Conservation (phyloP, 2,113 vertebrate species). For the Ia io region DNA sequence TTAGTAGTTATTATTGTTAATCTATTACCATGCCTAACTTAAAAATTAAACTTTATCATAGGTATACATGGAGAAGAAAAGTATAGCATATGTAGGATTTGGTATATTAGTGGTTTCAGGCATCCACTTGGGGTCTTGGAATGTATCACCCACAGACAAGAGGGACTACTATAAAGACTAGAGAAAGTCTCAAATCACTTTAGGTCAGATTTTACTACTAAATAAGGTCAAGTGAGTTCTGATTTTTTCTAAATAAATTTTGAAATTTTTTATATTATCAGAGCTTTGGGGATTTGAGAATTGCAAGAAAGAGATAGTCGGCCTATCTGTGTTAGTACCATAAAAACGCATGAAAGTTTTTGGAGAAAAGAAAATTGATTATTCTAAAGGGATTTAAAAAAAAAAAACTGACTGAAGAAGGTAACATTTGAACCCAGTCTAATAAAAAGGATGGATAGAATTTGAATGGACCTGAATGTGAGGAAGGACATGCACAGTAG, state of each 20-base stretch:
- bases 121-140: neutral
- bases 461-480: neutral
- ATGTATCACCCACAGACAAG: neutral
- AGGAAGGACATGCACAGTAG: neutral
- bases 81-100: neutral
- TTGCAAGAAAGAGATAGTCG: neutral
- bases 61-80: neutral
- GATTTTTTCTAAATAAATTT: neutral
- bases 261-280: neutral
- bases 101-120: neutral
- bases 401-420: neutral
- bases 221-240: neutral
- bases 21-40: neutral
- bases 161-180: neutral
- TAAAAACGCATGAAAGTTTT: neutral
- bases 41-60: neutral
- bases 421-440: neutral
- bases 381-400: neutral
- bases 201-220: neutral
- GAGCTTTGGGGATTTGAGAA: conserved; percentile 1
- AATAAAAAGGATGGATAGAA: neutral
- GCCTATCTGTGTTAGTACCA: neutral
- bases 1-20: neutral
- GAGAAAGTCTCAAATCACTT: neutral
- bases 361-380: neutral